A percentile compares a stretch with the other conserved stretches of the same genome.
phyloP scores from a whole-genome alignment of 2,113 vertebrate species.

The Hucho hucho region DNA sequence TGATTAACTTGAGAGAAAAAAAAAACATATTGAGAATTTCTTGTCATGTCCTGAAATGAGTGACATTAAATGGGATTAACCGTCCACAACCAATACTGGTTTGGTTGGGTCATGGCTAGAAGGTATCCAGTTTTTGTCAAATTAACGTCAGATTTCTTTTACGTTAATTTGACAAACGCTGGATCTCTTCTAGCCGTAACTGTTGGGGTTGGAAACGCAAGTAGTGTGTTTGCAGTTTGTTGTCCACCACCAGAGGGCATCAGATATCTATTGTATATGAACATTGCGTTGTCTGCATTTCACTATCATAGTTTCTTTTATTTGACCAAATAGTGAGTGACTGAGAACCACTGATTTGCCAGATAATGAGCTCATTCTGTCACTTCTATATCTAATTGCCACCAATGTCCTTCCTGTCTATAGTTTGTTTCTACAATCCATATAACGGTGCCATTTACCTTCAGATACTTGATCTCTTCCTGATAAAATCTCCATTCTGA shows the following conservation, averaged over 20 bases:
- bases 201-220: background rate
- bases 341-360: too few species aligned
- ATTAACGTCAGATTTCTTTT: too few species aligned
- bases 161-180: too few species aligned
- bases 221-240: constrained; percentile 24
- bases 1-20: too few species aligned
- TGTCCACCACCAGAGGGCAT: constrained; percentile 50
- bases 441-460: background rate
- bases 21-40: too few species aligned
- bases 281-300: background rate
- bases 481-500: background rate
- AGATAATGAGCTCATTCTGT: too few species aligned
- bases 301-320: background rate
- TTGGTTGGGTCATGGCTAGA: too few species aligned
- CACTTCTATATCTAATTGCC: too few species aligned
- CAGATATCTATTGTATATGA: constrained; percentile 28
- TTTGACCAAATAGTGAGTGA: too few species aligned
- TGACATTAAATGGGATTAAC: constrained; percentile 37
- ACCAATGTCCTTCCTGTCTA: too few species aligned
- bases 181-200: too few species aligned
- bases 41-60: constrained; percentile 23
- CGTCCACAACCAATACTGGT: background rate
- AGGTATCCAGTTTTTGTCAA: too few species aligned
- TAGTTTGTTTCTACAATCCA: background rate
- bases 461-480: background rate